These are phyloP conservation scores for Virgularia gustaviana DNA, from an alignment of 92 coral and sea anemone genomes.

Conservation along the genomic window DNA sequence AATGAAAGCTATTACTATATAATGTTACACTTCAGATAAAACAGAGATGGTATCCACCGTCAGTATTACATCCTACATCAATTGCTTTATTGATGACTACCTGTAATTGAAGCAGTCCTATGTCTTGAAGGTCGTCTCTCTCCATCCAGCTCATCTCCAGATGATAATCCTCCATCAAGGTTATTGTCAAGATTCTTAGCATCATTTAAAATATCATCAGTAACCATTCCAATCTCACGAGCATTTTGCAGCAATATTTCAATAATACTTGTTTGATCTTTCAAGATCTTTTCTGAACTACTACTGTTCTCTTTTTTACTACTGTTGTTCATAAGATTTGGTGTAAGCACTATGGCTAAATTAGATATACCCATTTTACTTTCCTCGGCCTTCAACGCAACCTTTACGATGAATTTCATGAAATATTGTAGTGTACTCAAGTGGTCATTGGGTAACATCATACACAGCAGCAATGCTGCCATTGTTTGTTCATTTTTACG, in stretches of 20 bases:
- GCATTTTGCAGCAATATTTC: slow-evolving; percentile 76
- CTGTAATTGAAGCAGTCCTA: slow-evolving; percentile 84
- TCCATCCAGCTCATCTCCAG: slow-evolving; percentile 90
- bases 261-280: slow-evolving; percentile 78
- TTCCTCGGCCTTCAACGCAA: slow-evolving; percentile 68
- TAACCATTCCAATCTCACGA: slow-evolving; percentile 73
- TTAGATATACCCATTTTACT: slow-evolving; percentile 92
- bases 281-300: slow-evolving; percentile 68
- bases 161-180: slow-evolving; percentile 74
- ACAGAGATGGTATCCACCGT: no score
- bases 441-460: slow-evolving; percentile 75
- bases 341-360: slow-evolving; percentile 88
- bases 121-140: slow-evolving; percentile 70
- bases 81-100: slow-evolving; percentile 50
- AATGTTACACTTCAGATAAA: no score
- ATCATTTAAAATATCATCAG: slow-evolving; percentile 70
- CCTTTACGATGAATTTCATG: slow-evolving; percentile 77
- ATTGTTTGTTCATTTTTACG: slow-evolving; percentile 62
- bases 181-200: slow-evolving; percentile 74
- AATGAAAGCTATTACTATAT: no score
- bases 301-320: slow-evolving; percentile 72
- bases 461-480: slow-evolving; percentile 68
- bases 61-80: no score
- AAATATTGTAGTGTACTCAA: slow-evolving; percentile 76
- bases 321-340: slow-evolving; percentile 75